A percentile compares a stretch with the other conserved stretches of the same genome.
Evolutionary conservation across 2,888 invertebrate species (phyloP).

Genomic region (Dasypolia templi): DNA sequence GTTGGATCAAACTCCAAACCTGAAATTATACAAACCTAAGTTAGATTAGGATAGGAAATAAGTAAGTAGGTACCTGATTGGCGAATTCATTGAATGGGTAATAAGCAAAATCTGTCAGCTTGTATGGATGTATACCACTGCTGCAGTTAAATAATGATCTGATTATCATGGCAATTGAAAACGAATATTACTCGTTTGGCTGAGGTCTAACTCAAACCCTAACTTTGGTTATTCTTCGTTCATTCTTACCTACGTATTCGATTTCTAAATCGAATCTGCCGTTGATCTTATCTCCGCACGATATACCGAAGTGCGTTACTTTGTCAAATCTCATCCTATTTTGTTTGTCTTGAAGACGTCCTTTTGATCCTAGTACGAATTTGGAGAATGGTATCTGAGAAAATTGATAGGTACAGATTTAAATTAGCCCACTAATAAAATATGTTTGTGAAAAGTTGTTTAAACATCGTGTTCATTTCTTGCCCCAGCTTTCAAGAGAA

Average conservation of each 20-base stretch:
- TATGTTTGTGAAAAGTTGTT: background rate
- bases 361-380: constrained; percentile 95
- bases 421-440: background rate
- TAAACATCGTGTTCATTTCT: background rate
- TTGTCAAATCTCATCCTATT: constrained; percentile 89
- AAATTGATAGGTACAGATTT: constrained; percentile 30
- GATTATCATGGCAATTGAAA: background rate
- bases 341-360: constrained; percentile 96
- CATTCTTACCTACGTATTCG: constrained; percentile 94
- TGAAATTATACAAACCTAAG: constrained; percentile 70
- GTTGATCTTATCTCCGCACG: constrained; percentile 94
- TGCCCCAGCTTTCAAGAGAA: constrained; percentile 2
- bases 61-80: background rate
- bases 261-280: constrained; percentile 96
- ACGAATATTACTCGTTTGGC: background rate
- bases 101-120: background rate
- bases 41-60: background rate
- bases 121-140: background rate
- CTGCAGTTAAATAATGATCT: no score
- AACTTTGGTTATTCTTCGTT: no score
- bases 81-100: background rate
- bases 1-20: constrained; percentile 94
- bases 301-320: constrained; percentile 95
- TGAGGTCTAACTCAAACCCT: background rate
- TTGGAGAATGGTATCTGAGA: constrained; percentile 98